Conservation (phyloP, 2,888 invertebrate species). For the Hypomecis atomaria region DNA sequence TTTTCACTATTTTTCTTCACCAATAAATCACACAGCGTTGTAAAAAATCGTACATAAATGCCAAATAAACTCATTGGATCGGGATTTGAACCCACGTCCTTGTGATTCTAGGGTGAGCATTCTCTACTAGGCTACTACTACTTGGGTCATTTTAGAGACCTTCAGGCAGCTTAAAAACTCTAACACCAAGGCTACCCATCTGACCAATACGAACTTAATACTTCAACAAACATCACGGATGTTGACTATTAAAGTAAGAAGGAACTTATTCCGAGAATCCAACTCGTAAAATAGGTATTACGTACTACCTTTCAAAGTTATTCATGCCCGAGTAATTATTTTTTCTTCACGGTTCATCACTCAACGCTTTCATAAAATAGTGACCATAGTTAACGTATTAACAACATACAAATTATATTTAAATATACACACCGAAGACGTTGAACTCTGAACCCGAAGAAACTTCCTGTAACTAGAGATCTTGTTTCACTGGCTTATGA, state of each 20-base stretch:
- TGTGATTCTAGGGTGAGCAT: too few species aligned
- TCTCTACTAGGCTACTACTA: too few species aligned
- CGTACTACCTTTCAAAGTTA: slow-evolving; percentile 20
- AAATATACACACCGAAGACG: slow-evolving; percentile 66
- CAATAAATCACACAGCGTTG: too few species aligned
- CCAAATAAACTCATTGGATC: too few species aligned
- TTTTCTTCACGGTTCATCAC: slow-evolving; percentile 74
- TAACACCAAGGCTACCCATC: too few species aligned
- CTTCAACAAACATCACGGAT: too few species aligned
- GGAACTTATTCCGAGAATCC: background rate
- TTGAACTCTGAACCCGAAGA: slow-evolving; percentile 28
- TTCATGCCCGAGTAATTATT: slow-evolving; percentile 53
- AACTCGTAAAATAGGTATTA: slow-evolving; percentile 4
- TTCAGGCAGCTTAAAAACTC: too few species aligned
- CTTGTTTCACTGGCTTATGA: slow-evolving; percentile 4
- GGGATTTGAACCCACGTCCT: too few species aligned
- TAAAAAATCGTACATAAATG: too few species aligned
- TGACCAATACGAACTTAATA: too few species aligned
- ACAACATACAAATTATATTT: slow-evolving; percentile 73
- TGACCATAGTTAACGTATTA: slow-evolving; percentile 74
- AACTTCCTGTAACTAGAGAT: background rate
- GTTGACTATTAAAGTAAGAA: background rate
- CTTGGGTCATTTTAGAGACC: too few species aligned
- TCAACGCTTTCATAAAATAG: slow-evolving; percentile 63
- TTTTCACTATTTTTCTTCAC: too few species aligned